Percentiles rank a stretch among this genome's conserved stretches.
Conservation (phyloP, 1,140 invertebrate species). For the Protaetia brevitarsis region DNA sequence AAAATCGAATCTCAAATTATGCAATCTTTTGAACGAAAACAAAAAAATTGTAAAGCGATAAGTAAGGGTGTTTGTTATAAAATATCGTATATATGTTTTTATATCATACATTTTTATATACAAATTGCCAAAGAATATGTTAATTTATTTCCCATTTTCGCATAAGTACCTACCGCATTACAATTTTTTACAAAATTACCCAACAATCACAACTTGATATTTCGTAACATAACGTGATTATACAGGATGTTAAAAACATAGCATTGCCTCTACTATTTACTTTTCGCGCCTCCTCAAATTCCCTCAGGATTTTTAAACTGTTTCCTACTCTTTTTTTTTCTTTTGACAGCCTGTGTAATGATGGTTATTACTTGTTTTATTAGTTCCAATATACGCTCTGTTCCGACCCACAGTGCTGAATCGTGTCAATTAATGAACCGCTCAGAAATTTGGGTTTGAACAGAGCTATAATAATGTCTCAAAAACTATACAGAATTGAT, state of each 20-base stretch:
- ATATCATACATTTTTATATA: constrained; percentile 16
- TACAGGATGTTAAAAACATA: constrained; percentile 13
- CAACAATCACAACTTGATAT: constrained; percentile 12
- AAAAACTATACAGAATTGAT: constrained; percentile 5
- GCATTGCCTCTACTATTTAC: not conserved
- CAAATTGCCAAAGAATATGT: constrained; percentile 17
- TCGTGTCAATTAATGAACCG: not conserved
- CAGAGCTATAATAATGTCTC: not conserved
- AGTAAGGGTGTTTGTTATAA: constrained; percentile 7
- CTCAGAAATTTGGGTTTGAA: not conserved
- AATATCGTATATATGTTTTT: constrained; percentile 16
- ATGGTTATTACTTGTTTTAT: constrained; percentile 1
- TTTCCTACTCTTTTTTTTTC: not conserved
- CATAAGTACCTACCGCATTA: not conserved
- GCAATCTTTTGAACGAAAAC: too few relatives aligned
- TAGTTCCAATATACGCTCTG: constrained; percentile 4
- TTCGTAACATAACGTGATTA: constrained; percentile 15
- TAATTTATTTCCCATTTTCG: not conserved
- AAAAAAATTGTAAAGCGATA: not conserved
- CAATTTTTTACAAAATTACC: not conserved
- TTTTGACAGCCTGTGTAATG: constrained; percentile 13
- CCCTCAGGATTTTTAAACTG: not conserved
- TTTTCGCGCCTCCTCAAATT: not conserved
- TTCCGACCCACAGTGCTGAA: not conserved
- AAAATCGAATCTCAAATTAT: constrained; percentile 5